phyloP scores from a whole-genome alignment of 2,113 vertebrate species.

The Pycnonotus jocosus region DNA sequence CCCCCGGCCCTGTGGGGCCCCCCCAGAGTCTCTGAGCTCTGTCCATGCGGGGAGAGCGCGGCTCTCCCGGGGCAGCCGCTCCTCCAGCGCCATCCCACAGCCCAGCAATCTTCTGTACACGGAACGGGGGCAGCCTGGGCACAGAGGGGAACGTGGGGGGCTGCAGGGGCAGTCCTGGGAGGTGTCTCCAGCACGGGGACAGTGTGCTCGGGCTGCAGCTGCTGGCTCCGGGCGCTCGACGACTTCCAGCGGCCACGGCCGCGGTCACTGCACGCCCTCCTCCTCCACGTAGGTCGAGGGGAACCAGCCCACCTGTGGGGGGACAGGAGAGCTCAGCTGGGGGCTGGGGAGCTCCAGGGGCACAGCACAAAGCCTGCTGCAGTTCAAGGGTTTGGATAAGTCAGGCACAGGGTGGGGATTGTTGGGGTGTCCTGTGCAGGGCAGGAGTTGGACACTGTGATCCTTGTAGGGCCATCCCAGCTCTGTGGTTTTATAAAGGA shows the following conservation, averaged over 20 bases:
- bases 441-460: accelerated
- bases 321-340: not conserved
- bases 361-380: not conserved
- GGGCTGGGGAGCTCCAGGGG: too few relatives aligned
- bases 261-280: slow-evolving; percentile 84
- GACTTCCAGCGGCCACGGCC: not conserved
- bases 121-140: not conserved
- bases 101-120: slow-evolving; percentile 72
- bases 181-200: not conserved
- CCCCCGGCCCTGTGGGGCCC: not conserved
- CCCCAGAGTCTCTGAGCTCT: slow-evolving; percentile 24
- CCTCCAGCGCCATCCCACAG: not conserved
- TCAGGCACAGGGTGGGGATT: not conserved
- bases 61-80: not conserved
- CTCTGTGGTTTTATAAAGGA: not conserved
- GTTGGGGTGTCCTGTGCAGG: not conserved
- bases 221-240: slow-evolving; percentile 16
- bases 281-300: slow-evolving; percentile 97
- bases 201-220: slow-evolving; percentile 40
- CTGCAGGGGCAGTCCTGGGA: not conserved
- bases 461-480: accelerated
- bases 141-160: not conserved
- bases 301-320: slow-evolving; percentile 92
- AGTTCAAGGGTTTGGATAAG: not conserved
- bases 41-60: not conserved